Percentiles rank a stretch among this genome's conserved stretches.
phyloP scores from a whole-genome alignment of 2,888 invertebrate species.

The Unio delphinus region DNA sequence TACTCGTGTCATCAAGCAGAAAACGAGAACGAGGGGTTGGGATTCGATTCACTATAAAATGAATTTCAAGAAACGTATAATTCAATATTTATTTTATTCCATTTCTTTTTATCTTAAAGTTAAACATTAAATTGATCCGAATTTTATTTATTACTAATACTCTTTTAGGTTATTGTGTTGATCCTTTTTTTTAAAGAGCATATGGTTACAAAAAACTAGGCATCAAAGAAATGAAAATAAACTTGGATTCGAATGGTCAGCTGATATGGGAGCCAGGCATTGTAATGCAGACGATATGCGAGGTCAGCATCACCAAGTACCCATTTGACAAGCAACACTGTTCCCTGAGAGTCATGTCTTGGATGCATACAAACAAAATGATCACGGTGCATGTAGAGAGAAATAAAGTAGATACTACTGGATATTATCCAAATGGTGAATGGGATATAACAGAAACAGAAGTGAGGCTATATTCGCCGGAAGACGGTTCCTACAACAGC shows the following conservation, averaged over 20 bases:
- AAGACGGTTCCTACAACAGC: constrained; percentile 33
- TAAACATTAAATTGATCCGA: neutral
- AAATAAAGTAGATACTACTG: constrained; percentile 35
- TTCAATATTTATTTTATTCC: neutral
- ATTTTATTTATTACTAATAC: neutral
- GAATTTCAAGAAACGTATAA: too few species aligned
- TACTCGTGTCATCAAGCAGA: too few species aligned
- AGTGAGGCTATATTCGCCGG: constrained; percentile 17
- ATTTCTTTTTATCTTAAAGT: neutral
- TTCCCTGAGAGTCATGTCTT: constrained; percentile 50
- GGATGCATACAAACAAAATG: constrained; percentile 56
- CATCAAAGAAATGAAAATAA: constrained; percentile 47
- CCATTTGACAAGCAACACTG: constrained; percentile 52
- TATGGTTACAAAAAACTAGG: constrained; percentile 48
- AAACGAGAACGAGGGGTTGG: too few species aligned
- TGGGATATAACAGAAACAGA: constrained; percentile 40
- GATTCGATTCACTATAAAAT: too few species aligned
- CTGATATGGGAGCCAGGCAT: constrained; percentile 52
- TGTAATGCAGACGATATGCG: constrained; percentile 50
- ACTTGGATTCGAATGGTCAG: constrained; percentile 33
- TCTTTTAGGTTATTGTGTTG: neutral
- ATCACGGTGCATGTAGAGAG: constrained; percentile 37
- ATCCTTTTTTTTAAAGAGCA: constrained; percentile 30
- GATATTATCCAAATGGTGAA: constrained; percentile 48
- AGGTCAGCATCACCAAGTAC: constrained; percentile 50